phyloP scores from a whole-genome alignment of 2,797 vertebrate genomes.

The Novumbra hubbsi region DNA sequence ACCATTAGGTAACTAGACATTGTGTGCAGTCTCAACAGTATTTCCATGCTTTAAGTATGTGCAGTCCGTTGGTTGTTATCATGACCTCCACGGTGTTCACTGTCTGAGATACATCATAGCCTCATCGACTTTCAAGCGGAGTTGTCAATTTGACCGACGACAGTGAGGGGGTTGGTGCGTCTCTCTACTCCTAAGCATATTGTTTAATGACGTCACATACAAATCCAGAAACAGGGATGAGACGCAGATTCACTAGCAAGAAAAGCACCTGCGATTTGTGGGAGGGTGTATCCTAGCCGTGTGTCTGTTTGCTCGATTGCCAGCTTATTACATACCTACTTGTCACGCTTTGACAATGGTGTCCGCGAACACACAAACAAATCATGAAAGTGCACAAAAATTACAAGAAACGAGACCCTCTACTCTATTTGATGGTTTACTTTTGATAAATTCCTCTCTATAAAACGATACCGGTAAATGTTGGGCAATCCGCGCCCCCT shows the following conservation, averaged over 20 bases:
- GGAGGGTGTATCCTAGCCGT: not conserved
- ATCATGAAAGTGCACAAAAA: not conserved
- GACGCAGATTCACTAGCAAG: not conserved
- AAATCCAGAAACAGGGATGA: constrained; percentile 4
- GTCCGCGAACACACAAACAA: not conserved
- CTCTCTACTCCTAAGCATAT: not conserved
- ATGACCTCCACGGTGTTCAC: constrained; percentile 59
- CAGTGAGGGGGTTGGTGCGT: constrained; percentile 23
- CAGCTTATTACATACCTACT: not conserved
- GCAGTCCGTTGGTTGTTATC: constrained; percentile 41
- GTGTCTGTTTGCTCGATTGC: not conserved
- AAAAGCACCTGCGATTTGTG: not conserved
- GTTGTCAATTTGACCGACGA: constrained; percentile 50
- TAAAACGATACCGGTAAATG: not conserved
- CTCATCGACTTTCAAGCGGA: constrained; percentile 52
- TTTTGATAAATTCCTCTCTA: not conserved
- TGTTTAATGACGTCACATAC: not conserved
- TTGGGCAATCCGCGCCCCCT: not conserved
- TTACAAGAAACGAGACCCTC: not conserved
- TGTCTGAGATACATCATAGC: constrained; percentile 50
- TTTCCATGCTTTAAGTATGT: constrained; percentile 59
- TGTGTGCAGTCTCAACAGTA: constrained; percentile 60
- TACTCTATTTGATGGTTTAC: not conserved
- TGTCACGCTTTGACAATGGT: not conserved
- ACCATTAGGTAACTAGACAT: constrained; percentile 64